These are phyloP conservation scores for Neodiprion virginianus DNA, from an alignment of 1,140 invertebrate species.

Conservation along the genomic window DNA sequence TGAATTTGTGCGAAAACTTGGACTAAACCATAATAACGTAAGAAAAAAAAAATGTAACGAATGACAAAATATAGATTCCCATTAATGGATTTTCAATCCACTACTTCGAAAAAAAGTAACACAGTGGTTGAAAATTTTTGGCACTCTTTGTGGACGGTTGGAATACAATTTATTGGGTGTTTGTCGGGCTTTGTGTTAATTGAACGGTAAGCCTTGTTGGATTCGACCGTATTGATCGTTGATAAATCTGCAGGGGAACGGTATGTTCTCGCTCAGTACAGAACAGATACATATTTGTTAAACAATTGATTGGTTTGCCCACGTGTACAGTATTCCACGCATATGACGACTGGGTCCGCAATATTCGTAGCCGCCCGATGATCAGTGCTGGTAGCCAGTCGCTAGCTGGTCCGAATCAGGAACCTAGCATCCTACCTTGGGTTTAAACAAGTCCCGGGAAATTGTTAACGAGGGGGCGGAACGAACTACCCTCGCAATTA, in stretches of 20 bases:
- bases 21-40: neutral
- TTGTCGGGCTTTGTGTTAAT: neutral
- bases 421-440: too few species aligned
- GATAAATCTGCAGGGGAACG: neutral
- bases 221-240: neutral
- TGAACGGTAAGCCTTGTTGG: neutral
- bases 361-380: too few species aligned
- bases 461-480: too few species aligned
- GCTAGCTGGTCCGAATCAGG: too few species aligned
- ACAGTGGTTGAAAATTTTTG: neutral
- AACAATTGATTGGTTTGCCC: neutral
- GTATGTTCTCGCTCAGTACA: neutral
- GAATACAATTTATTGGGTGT: too few species aligned
- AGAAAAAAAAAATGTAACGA: neutral
- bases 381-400: too few species aligned
- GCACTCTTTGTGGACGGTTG: neutral
- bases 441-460: too few species aligned
- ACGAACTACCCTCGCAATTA: too few species aligned
- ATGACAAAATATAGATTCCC: neutral
- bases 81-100: neutral
- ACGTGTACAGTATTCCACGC: neutral
- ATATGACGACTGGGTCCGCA: too few species aligned
- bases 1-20: neutral
- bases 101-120: neutral
- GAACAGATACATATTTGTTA: neutral